Base-by-base conservation (phyloP, 2,797 vertebrate genomes). In the Microchirus variegatus region DNA sequence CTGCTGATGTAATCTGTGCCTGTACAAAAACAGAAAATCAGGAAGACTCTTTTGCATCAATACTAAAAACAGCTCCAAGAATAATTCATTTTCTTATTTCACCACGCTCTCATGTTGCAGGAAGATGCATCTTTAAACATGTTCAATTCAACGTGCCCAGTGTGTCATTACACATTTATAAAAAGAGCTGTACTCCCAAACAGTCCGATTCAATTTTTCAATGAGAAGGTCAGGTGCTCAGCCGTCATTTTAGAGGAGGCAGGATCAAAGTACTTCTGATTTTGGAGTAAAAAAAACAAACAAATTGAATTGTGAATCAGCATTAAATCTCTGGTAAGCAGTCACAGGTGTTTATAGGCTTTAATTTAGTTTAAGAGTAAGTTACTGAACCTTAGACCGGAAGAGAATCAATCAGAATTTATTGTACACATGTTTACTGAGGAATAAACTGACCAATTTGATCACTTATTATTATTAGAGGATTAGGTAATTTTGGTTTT, bases 1-100 rank as follows among this genome's bases (percentile, higher is more conserved):
- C 81, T 80, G 79, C 80, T 88, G 82, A 87, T 84, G 79, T 80
- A 79, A 84, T n/a, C n/a, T 59, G 63, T 53, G 74, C 58, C 68
- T 79, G 72, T 69, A 80, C 64, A 68, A 75, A 78, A 83, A 80
- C 75, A 70, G 67, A 75, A 70, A 47, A 59, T 40, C 59, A 53
- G 66, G 73, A 78, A 81, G 60, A 52, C 75, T 76, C 61, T 63
- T 61, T 51, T 52, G 53, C 62, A 69, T 67, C 66, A 67, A 45
- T 17, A 58, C 47, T 10, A 31, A 70, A 71, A 80, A 55, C 73
- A 59, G 70, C 53, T 14, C 56, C 51, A 69, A 54, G 61, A 37
- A 57, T 71, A 1, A 76, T 79, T 71, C 76, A 44, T 70, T 62
- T 22, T 73, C 50, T 59, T 49, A 70, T 64, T 67, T 70, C 26